phyloP scores from a whole-genome alignment of 2,888 invertebrate species.

The Tholera decimalis region DNA sequence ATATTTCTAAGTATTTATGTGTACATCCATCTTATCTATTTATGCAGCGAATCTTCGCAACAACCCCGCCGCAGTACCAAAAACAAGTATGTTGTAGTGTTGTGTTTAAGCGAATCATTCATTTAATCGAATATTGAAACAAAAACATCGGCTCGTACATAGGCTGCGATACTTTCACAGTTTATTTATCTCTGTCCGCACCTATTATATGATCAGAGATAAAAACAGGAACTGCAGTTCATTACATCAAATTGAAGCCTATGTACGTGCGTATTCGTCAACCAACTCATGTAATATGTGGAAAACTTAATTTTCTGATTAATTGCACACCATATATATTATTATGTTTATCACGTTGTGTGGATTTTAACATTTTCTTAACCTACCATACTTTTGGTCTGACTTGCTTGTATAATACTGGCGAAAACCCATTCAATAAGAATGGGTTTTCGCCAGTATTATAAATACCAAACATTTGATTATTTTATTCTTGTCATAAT shows the following conservation, averaged over 20 bases:
- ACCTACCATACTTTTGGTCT: not conserved
- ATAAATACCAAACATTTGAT: not conserved
- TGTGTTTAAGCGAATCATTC: constrained; percentile 71
- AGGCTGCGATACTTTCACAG: not conserved
- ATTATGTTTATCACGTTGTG: not conserved
- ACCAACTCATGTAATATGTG: not conserved
- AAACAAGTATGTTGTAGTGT: constrained; percentile 84
- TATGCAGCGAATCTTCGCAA: constrained; percentile 84
- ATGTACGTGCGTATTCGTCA: not conserved
- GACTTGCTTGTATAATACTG: not conserved
- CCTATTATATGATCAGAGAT: not conserved
- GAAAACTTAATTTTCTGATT: not conserved
- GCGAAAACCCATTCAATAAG: too few species aligned
- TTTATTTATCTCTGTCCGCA: not conserved
- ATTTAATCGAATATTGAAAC: constrained; percentile 8
- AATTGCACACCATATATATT: not conserved
- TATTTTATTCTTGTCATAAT: constrained; percentile 9
- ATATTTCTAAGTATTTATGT: constrained; percentile 21
- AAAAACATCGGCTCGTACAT: not conserved
- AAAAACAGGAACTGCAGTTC: not conserved
- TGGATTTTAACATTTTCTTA: not conserved
- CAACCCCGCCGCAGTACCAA: constrained; percentile 74
- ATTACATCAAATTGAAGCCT: not conserved
- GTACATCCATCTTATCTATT: constrained; percentile 48
- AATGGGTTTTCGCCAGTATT: not conserved